Percentiles rank a stretch among this genome's conserved stretches.
phyloP scores from a whole-genome alignment of 2,797 vertebrate species.

The Galago senegalensis region DNA sequence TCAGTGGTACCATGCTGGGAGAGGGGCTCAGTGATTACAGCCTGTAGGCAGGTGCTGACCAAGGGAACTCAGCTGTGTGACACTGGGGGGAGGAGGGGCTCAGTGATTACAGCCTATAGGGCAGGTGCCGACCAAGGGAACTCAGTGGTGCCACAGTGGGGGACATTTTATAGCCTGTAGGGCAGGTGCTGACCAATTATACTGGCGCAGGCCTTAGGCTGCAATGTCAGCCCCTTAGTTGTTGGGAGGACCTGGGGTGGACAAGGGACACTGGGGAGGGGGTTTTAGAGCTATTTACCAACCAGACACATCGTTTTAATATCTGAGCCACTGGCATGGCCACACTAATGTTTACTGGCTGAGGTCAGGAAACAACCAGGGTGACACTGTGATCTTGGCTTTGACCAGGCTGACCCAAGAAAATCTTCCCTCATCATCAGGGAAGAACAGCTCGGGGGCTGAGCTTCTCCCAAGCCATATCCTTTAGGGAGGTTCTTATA shows the following conservation, averaged over 20 bases:
- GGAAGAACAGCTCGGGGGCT: not conserved
- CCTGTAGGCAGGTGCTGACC: too few species aligned
- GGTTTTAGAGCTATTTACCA: not conserved
- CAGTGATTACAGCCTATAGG: too few species aligned
- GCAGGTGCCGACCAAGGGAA: not conserved
- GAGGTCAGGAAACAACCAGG: not conserved
- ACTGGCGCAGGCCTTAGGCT: not conserved
- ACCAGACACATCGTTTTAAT: not conserved
- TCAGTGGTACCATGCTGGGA: too few species aligned
- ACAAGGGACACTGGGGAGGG: not conserved
- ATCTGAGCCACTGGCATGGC: not conserved
- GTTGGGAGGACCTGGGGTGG: not conserved
- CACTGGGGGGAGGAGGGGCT: too few species aligned
- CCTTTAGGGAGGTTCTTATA: not conserved
- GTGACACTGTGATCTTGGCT: not conserved
- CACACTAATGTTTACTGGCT: not conserved
- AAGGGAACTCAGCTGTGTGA: too few species aligned
- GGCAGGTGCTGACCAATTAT: not conserved
- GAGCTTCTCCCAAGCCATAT: not conserved
- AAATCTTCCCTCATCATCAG: not conserved
- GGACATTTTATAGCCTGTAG: not conserved
- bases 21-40: too few species aligned
- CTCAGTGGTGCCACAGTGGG: not conserved
- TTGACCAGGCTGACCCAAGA: not conserved
- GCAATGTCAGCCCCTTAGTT: fast-evolving